Conservation (phyloP, 2,888 invertebrate species). For the Rhabditoides inermis region DNA sequence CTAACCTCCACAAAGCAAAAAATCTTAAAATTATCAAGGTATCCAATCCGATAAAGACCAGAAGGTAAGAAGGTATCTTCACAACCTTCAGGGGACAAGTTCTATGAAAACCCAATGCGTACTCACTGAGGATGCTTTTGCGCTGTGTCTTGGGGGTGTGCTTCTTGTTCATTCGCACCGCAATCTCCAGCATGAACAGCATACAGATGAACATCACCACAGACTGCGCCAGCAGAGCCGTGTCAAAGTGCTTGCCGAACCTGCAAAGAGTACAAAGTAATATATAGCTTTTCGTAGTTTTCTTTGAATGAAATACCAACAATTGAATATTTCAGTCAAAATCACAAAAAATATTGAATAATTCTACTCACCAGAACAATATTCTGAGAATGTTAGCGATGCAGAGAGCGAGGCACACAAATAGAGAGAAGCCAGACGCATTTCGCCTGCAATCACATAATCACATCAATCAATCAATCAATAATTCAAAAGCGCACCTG, state of each 20-base stretch:
- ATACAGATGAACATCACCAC: slow-evolving; percentile 92
- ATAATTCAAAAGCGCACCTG: slow-evolving; percentile 55
- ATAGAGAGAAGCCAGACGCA: slow-evolving; percentile 90
- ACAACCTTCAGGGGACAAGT: too few species aligned
- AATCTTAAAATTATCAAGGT: too few species aligned
- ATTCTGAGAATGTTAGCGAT: slow-evolving; percentile 93
- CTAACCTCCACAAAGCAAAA: too few species aligned
- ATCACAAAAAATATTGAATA: too few species aligned
- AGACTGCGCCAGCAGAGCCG: slow-evolving; percentile 87
- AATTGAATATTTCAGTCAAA: neutral
- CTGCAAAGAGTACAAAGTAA: slow-evolving; percentile 60
- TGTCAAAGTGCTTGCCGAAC: slow-evolving; percentile 95
- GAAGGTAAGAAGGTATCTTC: too few species aligned
- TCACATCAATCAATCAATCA: too few species aligned
- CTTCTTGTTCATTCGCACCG: slow-evolving; percentile 48
- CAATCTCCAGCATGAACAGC: slow-evolving; percentile 63
- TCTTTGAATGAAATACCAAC: neutral
- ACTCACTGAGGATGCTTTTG: slow-evolving; percentile 48
- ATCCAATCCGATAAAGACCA: too few species aligned
- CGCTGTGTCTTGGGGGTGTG: slow-evolving; percentile 38
- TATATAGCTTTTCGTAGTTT: too few species aligned
- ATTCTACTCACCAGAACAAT: slow-evolving; percentile 92
- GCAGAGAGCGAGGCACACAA: slow-evolving; percentile 86
- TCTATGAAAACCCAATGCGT: too few species aligned
- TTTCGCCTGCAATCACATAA: too few species aligned